Percentiles rank a stretch among this genome's conserved stretches.
Conservation (phyloP, 2,113 vertebrate genomes). For the Bostrychus sinensis region DNA sequence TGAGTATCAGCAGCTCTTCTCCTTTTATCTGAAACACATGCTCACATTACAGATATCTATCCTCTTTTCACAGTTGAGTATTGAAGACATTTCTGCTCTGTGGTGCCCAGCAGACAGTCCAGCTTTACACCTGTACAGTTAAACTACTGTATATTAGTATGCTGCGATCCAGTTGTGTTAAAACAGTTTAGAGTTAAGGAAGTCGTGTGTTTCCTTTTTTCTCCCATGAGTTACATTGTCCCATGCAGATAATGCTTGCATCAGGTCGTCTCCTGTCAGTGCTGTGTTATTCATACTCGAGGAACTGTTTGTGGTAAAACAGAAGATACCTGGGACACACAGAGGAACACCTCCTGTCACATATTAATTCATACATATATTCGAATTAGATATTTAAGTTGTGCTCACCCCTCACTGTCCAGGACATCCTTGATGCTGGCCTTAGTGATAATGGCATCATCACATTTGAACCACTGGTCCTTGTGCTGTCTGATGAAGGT, state of each 20-base stretch:
- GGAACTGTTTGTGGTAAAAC: conserved; percentile 97
- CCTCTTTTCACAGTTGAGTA: background rate
- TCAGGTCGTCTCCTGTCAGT: background rate
- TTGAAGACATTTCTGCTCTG: background rate
- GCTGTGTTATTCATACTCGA: conserved; percentile 89
- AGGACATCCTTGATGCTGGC: conserved; percentile 98
- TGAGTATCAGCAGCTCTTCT: background rate
- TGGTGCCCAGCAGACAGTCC: conserved; percentile 14
- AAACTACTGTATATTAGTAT: conserved; percentile 5
- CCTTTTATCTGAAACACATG: too few relatives aligned
- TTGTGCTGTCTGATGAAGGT: conserved; percentile 99
- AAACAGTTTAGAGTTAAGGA: conserved; percentile 61
- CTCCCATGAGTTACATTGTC: conserved; percentile 55
- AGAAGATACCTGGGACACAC: conserved; percentile 83
- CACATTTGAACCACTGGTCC: conserved; percentile 99
- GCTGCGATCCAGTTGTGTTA: conserved; percentile 9
- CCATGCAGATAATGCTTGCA: conserved; percentile 12
- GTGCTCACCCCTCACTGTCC: conserved; percentile 95
- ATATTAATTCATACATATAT: background rate
- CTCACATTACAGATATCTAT: too few relatives aligned
- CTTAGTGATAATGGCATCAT: conserved; percentile 99
- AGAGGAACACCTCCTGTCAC: background rate
- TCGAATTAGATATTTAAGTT: too few relatives aligned
- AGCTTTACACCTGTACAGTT: background rate
- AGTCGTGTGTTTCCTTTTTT: conserved; percentile 73